Evolutionary conservation across 1,140 invertebrate species (phyloP).

Genomic region (Lucilia sericata): DNA sequence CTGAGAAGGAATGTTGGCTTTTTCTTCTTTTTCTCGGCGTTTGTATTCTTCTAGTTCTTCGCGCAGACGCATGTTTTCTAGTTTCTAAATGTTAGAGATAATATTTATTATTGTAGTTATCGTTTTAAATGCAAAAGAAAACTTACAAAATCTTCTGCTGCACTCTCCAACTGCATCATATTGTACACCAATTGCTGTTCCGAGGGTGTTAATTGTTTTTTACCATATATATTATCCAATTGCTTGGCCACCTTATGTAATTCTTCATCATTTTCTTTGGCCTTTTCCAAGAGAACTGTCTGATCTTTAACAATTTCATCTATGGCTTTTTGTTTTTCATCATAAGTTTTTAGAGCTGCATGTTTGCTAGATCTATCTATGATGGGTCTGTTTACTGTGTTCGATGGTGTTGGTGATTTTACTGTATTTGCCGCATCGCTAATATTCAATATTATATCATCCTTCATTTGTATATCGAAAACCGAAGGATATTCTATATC

Average conservation of each 20-base stretch:
- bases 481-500: constrained; percentile 72
- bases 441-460: constrained; percentile 51
- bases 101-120: neutral
- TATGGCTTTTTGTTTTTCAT: constrained; percentile 68
- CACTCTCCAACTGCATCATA: constrained; percentile 73
- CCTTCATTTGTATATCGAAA: constrained; percentile 66
- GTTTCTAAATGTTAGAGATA: constrained; percentile 63
- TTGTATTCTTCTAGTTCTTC: constrained; percentile 72
- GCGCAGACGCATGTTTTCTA: constrained; percentile 70
- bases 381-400: constrained; percentile 56
- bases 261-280: constrained; percentile 71
- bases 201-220: constrained; percentile 69
- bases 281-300: constrained; percentile 71
- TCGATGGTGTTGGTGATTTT: neutral
- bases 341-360: constrained; percentile 69
- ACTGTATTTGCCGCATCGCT: constrained; percentile 21
- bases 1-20: constrained; percentile 48
- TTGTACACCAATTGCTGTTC: constrained; percentile 72
- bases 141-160: constrained; percentile 71
- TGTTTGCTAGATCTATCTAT: constrained; percentile 72
- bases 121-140: neutral
- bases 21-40: constrained; percentile 64
- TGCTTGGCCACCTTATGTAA: constrained; percentile 67
- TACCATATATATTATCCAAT: constrained; percentile 58
- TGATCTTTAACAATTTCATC: constrained; percentile 71